Evolutionary conservation across 2,797 vertebrate genomes (phyloP).

Genomic region (Muscicapa striata): DNA sequence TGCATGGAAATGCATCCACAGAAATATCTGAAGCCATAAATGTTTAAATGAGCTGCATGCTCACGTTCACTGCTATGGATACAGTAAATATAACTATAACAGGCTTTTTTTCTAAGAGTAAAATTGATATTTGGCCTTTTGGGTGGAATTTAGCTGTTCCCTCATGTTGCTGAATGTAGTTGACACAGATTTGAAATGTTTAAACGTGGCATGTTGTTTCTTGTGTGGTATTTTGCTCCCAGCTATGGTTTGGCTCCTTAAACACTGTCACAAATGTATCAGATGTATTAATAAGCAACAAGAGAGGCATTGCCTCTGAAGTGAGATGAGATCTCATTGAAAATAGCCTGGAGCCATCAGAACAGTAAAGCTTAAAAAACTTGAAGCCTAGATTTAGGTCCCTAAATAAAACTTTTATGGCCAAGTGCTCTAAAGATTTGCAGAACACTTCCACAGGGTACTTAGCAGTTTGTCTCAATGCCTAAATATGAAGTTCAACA

Average conservation of each 20-base stretch:
- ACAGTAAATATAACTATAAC: neutral
- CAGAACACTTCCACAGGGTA: neutral
- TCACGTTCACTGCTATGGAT: neutral
- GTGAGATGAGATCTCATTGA: neutral
- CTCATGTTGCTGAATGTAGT: neutral
- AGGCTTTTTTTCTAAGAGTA: neutral
- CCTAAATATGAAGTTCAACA: neutral
- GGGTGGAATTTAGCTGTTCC: neutral
- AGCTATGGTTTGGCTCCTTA: neutral
- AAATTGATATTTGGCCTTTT: neutral
- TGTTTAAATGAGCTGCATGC: neutral
- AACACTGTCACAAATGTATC: neutral
- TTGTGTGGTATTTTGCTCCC: neutral
- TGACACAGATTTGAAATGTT: neutral
- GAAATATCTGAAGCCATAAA: neutral
- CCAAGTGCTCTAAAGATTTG: neutral
- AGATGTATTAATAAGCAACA: slow-evolving; percentile 2
- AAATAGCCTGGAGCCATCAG: neutral
- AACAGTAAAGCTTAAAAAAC: neutral
- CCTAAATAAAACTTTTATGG: neutral
- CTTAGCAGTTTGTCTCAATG: neutral
- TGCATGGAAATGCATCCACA: neutral
- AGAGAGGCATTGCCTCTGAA: neutral
- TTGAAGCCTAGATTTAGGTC: neutral
- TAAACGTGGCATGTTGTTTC: slow-evolving; percentile 4